Percentiles rank a stretch among this genome's conserved stretches.
These are phyloP conservation scores for Tortrix viridana DNA, from an alignment of 2,888 invertebrate genomes.

Conservation along the genomic window DNA sequence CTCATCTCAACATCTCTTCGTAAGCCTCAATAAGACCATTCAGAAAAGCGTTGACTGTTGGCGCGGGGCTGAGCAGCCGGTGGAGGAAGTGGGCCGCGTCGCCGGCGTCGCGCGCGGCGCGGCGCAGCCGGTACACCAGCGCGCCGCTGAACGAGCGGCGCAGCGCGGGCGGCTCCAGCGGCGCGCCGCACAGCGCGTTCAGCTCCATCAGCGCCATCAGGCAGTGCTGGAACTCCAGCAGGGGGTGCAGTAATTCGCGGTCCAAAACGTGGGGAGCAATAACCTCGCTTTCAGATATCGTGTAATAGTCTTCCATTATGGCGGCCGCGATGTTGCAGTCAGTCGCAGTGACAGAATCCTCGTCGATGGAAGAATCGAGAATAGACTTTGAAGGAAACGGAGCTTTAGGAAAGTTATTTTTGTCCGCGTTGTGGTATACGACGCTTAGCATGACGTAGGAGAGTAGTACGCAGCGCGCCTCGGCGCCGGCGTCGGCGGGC, in stretches of 20 bases:
- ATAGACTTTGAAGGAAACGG: constrained; percentile 13
- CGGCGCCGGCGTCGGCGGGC: constrained; percentile 1
- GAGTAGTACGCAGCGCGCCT: constrained; percentile 26
- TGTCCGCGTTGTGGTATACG: constrained; percentile 1
- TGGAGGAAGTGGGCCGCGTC: constrained; percentile 21
- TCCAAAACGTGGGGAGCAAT: constrained; percentile 12
- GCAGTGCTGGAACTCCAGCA: constrained; percentile 39
- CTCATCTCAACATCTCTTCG: not conserved
- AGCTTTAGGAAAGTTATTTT: not conserved
- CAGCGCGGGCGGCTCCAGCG: constrained; percentile 22
- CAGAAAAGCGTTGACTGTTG: constrained; percentile 31
- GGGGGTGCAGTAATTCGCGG: constrained; percentile 18
- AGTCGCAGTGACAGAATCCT: constrained; percentile 16
- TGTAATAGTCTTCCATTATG: constrained; percentile 28
- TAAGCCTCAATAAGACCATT: constrained; percentile 27
- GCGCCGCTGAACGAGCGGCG: constrained; percentile 38
- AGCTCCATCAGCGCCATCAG: constrained; percentile 35
- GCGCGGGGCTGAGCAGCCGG: constrained; percentile 17
- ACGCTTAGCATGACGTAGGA: constrained; percentile 29
- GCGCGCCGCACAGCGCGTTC: constrained; percentile 38
- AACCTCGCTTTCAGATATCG: not conserved
- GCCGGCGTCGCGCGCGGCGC: constrained; percentile 4
- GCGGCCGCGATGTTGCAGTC: constrained; percentile 43
- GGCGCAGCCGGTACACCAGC: constrained; percentile 35
- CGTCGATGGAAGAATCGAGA: constrained; percentile 7